Evolutionary conservation across 2,797 vertebrate species (phyloP).

Genomic region (Mycteria americana): DNA sequence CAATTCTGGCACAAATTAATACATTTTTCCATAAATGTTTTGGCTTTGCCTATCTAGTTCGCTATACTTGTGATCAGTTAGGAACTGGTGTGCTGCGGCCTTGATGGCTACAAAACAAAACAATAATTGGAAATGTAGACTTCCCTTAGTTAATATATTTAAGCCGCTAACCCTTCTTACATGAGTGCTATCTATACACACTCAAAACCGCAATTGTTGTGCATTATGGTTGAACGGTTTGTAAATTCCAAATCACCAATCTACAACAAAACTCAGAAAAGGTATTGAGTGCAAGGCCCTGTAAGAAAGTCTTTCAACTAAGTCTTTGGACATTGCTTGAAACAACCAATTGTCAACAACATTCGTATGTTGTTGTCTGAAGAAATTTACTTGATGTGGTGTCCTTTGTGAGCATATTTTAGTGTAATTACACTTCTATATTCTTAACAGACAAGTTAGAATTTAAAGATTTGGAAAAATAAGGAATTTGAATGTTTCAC

Average conservation of each 20-base stretch:
- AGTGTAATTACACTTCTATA: conserved; percentile 15
- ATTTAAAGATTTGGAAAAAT: conserved; percentile 24
- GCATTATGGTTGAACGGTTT: background rate
- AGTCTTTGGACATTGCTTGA: background rate
- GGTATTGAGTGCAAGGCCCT: background rate
- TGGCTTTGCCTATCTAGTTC: background rate
- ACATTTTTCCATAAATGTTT: conserved; percentile 14
- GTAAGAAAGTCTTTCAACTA: background rate
- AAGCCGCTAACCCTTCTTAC: background rate
- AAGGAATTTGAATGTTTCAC: background rate
- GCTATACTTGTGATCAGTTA: background rate
- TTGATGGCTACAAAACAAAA: background rate
- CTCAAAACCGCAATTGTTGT: background rate
- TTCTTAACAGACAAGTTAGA: conserved; percentile 7
- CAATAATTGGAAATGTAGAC: background rate
- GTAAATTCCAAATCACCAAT: background rate
- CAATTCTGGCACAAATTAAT: conserved; percentile 39
- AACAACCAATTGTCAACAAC: too few species aligned
- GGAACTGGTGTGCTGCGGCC: background rate
- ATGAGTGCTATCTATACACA: background rate
- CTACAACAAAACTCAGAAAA: background rate
- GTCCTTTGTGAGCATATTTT: background rate
- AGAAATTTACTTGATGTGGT: conserved; percentile 13
- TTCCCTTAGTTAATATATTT: background rate
- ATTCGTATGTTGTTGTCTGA: conserved; percentile 19